Base-by-base conservation (phyloP, 2,113 vertebrate species). In the Ursus arctos region DNA sequence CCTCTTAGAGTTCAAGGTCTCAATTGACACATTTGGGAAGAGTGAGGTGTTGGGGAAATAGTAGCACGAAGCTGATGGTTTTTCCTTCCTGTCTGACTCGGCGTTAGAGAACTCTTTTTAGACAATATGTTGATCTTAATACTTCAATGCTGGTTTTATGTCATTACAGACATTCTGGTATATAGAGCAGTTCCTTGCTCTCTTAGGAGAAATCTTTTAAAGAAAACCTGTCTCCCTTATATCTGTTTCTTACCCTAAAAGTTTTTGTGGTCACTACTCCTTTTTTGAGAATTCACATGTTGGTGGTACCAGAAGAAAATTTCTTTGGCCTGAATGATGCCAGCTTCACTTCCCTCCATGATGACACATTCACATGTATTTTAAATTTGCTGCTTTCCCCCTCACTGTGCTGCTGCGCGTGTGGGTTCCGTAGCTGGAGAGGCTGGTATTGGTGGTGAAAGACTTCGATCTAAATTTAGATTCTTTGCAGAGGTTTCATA, bases 391-490 rank as follows among this genome's bases (percentile, higher is more conserved):
- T 22, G 67, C n/a, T n/a, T 57, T 18, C 16, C 24, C 2, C 26
- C 16, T 28, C 43, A 15, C 69, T 63, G 31, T 14, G n/a, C 77
- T 86, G 59, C 95, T 85, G 53, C n/a, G 94, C 43, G 2, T 92
- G 91, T 72, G 97, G 81, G 88, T 80, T 96, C 82, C 90, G 4
- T 59, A 22, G 76, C 85, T 93, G 36, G 83, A 49, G 95, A 87
- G 88, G 36, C 94, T 97, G 84, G 76, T 88, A 65, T 88, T 76
- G 80, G n/a, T 95, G 91, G 93, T 98, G 97, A 96, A 98, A 97
- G 91, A 91, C 97, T 95, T 90, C 43, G 47, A 14, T 94, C 95
- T 97, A 97, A 98, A 97, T 98, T 97, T 97, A 97, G 88, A 79
- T 16, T 63, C 49, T 65, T 74, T 95, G 96, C 77, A 72, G 96